phyloP scores from a whole-genome alignment of 2,888 invertebrate genomes.

The Caenorhabditis angaria region DNA sequence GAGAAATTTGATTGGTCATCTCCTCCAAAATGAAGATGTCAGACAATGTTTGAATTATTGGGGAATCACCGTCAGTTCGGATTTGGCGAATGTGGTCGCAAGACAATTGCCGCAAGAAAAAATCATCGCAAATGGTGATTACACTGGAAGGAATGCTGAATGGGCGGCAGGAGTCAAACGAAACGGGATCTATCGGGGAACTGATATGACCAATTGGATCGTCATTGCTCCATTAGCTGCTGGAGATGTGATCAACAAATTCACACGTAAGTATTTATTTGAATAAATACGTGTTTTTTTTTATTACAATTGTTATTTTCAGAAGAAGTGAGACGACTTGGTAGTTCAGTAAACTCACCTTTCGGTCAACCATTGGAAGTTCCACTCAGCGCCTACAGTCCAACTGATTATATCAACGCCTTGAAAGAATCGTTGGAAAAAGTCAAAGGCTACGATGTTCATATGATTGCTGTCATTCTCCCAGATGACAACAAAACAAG shows the following conservation, averaged over 20 bases:
- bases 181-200: constrained; percentile 57
- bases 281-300: too few relatives aligned
- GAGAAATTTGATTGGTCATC: constrained; percentile 78
- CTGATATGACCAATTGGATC: constrained; percentile 52
- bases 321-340: constrained; percentile 20
- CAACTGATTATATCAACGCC: constrained; percentile 34
- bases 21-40: constrained; percentile 14
- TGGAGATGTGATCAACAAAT: constrained; percentile 29
- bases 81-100: constrained; percentile 57
- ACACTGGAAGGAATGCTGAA: constrained; percentile 47
- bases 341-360: constrained; percentile 15
- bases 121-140: constrained; percentile 73
- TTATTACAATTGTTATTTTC: not conserved
- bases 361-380: constrained; percentile 28
- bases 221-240: constrained; percentile 36
- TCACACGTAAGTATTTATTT: too few relatives aligned
- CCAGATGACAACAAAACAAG: constrained; percentile 80
- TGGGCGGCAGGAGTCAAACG: constrained; percentile 49
- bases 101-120: constrained; percentile 75
- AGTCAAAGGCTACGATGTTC: constrained; percentile 47
- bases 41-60: constrained; percentile 81
- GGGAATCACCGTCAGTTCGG: constrained; percentile 79
- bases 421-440: constrained; percentile 22
- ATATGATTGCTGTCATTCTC: constrained; percentile 77
- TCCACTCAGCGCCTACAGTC: constrained; percentile 22